phyloP scores from a whole-genome alignment of 2,113 vertebrate genomes.

The Tupaia tana region DNA sequence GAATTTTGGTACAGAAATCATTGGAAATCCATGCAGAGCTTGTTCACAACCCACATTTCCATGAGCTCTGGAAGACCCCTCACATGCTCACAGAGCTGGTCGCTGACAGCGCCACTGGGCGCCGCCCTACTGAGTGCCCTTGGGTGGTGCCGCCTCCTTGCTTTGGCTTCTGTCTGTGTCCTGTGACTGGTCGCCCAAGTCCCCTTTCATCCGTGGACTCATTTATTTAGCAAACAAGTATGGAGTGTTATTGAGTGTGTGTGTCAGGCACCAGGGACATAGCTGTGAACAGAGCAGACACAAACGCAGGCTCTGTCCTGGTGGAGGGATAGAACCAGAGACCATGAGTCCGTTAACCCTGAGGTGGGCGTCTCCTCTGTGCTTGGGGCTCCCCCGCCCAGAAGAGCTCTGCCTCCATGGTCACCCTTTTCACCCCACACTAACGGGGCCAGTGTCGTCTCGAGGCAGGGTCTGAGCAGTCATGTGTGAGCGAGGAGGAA shows the following conservation, averaged over 20 bases:
- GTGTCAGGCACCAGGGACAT: not conserved
- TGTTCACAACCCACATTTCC: no score
- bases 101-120: not conserved
- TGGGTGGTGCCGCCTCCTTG: not conserved
- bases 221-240: conserved; percentile 33
- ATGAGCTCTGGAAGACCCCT: no score
- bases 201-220: conserved; percentile 9
- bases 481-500: not conserved
- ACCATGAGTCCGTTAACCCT: not conserved
- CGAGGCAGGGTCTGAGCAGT: not conserved
- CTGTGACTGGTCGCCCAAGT: not conserved
- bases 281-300: not conserved
- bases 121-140: accelerated
- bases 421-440: not conserved
- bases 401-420: not conserved
- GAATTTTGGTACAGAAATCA: no score
- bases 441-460: not conserved
- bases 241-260: not conserved
- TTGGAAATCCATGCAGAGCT: no score
- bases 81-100: not conserved
- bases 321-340: not conserved
- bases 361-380: not conserved
- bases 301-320: not conserved
- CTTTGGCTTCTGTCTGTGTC: not conserved
- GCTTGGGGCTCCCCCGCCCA: not conserved